phyloP scores from a whole-genome alignment of 2,797 vertebrate genomes.

The Babyrousa celebensis region DNA sequence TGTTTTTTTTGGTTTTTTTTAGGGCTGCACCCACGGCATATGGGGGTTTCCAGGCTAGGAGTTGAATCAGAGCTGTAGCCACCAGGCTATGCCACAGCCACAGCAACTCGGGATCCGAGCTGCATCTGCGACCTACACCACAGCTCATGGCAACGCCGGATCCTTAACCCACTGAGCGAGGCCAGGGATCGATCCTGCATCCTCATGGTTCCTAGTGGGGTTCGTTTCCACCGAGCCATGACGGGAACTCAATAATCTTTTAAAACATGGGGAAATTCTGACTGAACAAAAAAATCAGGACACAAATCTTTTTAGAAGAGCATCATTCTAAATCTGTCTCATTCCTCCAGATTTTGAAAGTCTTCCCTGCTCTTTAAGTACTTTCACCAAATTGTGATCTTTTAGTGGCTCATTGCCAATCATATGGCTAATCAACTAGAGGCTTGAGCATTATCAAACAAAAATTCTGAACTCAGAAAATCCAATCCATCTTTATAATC shows the following conservation, averaged over 20 bases:
- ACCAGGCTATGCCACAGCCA: too few species aligned
- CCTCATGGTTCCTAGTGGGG: too few species aligned
- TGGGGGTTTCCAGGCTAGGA: too few species aligned
- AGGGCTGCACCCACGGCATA: too few species aligned
- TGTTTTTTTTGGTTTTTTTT: too few species aligned
- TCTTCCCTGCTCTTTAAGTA: background rate
- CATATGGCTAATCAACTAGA: conserved; percentile 39
- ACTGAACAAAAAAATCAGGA: conserved; percentile 44
- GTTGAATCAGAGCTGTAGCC: too few species aligned
- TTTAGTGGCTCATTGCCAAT: conserved; percentile 15
- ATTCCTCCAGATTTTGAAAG: conserved; percentile 49
- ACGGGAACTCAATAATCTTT: background rate
- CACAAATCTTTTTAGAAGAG: conserved; percentile 6
- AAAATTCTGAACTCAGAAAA: conserved; percentile 69
- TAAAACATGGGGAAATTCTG: conserved; percentile 57
- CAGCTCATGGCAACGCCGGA: too few species aligned
- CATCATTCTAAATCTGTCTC: conserved; percentile 50
- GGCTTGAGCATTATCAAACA: conserved; percentile 34
- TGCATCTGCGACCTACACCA: too few species aligned
- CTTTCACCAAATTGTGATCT: conserved; percentile 59
- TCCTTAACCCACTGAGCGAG: too few species aligned
- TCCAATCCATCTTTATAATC: conserved; percentile 35
- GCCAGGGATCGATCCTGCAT: too few species aligned
- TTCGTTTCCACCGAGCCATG: too few species aligned
- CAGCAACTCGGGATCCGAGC: too few species aligned